These are phyloP conservation scores for Cetoscarus ocellatus DNA, from an alignment of 2,797 vertebrate species.

Conservation along the genomic window DNA sequence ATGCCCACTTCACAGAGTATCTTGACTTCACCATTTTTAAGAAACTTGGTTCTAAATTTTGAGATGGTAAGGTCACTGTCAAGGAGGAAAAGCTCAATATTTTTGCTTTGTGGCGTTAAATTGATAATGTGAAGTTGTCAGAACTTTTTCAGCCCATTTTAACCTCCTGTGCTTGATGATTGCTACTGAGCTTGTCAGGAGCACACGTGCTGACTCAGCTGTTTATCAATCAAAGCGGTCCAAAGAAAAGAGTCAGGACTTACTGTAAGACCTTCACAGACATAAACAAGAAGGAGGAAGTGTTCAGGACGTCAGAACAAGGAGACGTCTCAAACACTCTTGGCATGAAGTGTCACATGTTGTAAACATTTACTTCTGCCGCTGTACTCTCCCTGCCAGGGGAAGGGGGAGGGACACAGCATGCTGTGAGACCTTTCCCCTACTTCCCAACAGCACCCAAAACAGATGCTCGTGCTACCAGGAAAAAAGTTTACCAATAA, in stretches of 20 bases:
- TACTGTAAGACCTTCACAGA: conserved; percentile 6
- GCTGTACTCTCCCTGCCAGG: conserved; percentile 11
- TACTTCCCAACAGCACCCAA: conserved; percentile 69
- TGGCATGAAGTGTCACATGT: conserved; percentile 10
- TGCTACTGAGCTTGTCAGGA: not conserved
- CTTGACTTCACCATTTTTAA: too few species aligned
- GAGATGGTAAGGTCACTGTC: too few species aligned
- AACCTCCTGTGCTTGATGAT: not conserved
- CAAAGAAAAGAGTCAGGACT: not conserved
- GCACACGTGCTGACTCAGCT: conserved; percentile 12
- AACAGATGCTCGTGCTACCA: conserved; percentile 69
- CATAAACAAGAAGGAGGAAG: not conserved
- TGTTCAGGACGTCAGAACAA: conserved; percentile 21
- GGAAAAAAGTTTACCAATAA: conserved; percentile 6
- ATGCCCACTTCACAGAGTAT: too few species aligned
- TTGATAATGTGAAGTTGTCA: too few species aligned
- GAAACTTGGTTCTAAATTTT: too few species aligned
- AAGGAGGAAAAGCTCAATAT: too few species aligned
- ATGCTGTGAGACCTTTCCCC: conserved; percentile 83
- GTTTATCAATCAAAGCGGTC: not conserved
- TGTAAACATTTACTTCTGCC: conserved; percentile 61
- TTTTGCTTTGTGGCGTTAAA: too few species aligned
- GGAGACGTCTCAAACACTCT: conserved; percentile 1
- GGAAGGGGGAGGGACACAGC: conserved; percentile 69
- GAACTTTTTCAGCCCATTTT: too few species aligned